A percentile compares a stretch with the other conserved stretches of the same genome.
These are phyloP conservation scores for Chymomyza fuscimana DNA, from an alignment of 2,888 invertebrate genomes.

Conservation along the genomic window DNA sequence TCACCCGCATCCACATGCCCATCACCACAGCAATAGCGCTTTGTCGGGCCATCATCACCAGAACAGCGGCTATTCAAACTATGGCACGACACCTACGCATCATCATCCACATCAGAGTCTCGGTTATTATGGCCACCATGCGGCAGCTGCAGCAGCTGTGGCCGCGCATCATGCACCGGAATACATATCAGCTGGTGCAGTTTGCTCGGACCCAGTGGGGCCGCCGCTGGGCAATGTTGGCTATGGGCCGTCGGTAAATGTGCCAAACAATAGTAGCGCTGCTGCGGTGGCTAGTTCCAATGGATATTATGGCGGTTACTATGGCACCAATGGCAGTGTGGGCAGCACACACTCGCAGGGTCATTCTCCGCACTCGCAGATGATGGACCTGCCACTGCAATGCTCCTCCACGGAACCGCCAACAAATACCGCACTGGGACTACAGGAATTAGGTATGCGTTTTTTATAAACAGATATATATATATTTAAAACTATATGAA, in stretches of 20 bases:
- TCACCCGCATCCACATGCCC: slow-evolving; percentile 79
- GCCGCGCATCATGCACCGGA: slow-evolving; percentile 74
- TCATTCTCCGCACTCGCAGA: slow-evolving; percentile 78
- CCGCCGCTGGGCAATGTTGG: slow-evolving; percentile 49
- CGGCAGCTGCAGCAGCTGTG: slow-evolving; percentile 68
- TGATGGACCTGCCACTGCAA: slow-evolving; percentile 80
- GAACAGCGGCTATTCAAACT: slow-evolving; percentile 71
- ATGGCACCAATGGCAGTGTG: slow-evolving; percentile 75
- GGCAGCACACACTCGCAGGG: slow-evolving; percentile 76
- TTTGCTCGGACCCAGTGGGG: slow-evolving; percentile 65
- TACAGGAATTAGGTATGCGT: slow-evolving; percentile 79
- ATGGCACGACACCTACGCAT: slow-evolving; percentile 69
- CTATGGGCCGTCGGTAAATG: slow-evolving; percentile 73
- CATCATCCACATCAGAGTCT: slow-evolving; percentile 76
- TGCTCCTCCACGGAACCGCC: slow-evolving; percentile 79
- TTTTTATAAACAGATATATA: too few species aligned
- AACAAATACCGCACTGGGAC: slow-evolving; percentile 79
- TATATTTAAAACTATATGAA: too few species aligned
- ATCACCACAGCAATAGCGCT: slow-evolving; percentile 82
- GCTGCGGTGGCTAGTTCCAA: slow-evolving; percentile 52
- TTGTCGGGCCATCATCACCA: slow-evolving; percentile 77
- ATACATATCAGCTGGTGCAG: slow-evolving; percentile 70
- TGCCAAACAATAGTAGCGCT: slow-evolving; percentile 65
- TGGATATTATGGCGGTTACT: slow-evolving; percentile 78
- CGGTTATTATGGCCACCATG: slow-evolving; percentile 75